phyloP scores from a whole-genome alignment of 1,140 invertebrate genomes.

The Oppia nitens region DNA sequence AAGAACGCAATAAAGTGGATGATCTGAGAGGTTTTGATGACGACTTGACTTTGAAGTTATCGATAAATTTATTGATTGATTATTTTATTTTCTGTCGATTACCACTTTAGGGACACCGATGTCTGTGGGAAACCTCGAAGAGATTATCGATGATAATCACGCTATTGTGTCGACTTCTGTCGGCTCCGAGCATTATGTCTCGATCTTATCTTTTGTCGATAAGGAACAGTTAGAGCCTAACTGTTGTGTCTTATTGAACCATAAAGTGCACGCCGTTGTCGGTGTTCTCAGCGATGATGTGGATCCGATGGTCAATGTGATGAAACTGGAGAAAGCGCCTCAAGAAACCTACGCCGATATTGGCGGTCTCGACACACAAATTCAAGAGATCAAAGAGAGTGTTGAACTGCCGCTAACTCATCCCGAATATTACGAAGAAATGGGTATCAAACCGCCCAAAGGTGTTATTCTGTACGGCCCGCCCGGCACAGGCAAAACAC shows the following conservation, averaged over 20 bases:
- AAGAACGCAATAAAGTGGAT: conserved; percentile 86
- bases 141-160: conserved; percentile 99
- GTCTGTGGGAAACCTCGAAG: conserved; percentile 98
- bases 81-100: not conserved
- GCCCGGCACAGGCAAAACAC: conserved; percentile 92
- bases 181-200: conserved; percentile 98
- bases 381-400: conserved; percentile 99
- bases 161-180: conserved; percentile 99
- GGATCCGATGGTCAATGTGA: conserved; percentile 99
- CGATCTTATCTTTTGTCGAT: conserved; percentile 97
- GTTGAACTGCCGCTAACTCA: conserved; percentile 96
- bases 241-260: conserved; percentile 94
- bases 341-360: conserved; percentile 99
- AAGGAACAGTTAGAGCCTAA: conserved; percentile 98
- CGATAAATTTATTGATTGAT: not conserved
- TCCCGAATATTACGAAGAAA: conserved; percentile 99
- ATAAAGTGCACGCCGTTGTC: conserved; percentile 96
- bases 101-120: conserved; percentile 55
- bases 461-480: conserved; percentile 97
- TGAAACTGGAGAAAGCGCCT: conserved; percentile 99
- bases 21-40: conserved; percentile 59
- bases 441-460: conserved; percentile 99
- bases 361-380: conserved; percentile 96
- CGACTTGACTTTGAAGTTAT: not conserved
- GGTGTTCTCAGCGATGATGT: conserved; percentile 96